These are phyloP conservation scores for Sympetrum striolatum DNA, from an alignment of 2,888 invertebrate species.

Conservation along the genomic window DNA sequence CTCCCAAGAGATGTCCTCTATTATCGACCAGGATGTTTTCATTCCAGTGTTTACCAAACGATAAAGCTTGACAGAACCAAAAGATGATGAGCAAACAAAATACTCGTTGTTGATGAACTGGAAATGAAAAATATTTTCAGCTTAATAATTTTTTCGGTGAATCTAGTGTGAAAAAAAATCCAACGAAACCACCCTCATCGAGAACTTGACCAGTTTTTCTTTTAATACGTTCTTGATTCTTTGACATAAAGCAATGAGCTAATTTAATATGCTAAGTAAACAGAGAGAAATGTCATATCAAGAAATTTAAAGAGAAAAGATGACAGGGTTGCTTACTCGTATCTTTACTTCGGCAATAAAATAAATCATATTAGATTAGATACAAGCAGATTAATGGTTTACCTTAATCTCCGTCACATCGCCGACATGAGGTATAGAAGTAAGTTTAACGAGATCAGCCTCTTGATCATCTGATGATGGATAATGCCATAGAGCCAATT, in stretches of 20 bases:
- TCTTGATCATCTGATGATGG: constrained; percentile 68
- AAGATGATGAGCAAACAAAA: constrained; percentile 67
- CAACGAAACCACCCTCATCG: too few relatives aligned
- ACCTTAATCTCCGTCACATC: constrained; percentile 82
- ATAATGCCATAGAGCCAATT: constrained; percentile 73
- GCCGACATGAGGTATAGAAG: constrained; percentile 68
- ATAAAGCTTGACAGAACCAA: constrained; percentile 73
- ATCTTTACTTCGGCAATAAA: too few relatives aligned
- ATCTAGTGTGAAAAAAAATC: too few relatives aligned
- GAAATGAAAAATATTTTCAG: constrained; percentile 48
- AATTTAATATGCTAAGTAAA: too few relatives aligned
- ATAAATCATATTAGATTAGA: too few relatives aligned
- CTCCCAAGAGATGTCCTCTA: constrained; percentile 69
- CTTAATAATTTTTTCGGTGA: constrained; percentile 44
- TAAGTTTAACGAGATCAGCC: constrained; percentile 68
- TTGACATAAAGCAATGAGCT: too few relatives aligned
- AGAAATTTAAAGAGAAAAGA: too few relatives aligned
- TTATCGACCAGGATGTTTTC: constrained; percentile 62
- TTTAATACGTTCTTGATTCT: too few relatives aligned
- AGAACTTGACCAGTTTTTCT: too few relatives aligned
- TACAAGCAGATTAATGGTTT: constrained; percentile 52
- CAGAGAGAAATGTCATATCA: too few relatives aligned
- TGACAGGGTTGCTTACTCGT: too few relatives aligned
- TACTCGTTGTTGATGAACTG: constrained; percentile 73
- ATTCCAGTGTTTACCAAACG: constrained; percentile 68